phyloP scores from a whole-genome alignment of 1,140 invertebrate genomes.

The Drosophila pseudoananassae region DNA sequence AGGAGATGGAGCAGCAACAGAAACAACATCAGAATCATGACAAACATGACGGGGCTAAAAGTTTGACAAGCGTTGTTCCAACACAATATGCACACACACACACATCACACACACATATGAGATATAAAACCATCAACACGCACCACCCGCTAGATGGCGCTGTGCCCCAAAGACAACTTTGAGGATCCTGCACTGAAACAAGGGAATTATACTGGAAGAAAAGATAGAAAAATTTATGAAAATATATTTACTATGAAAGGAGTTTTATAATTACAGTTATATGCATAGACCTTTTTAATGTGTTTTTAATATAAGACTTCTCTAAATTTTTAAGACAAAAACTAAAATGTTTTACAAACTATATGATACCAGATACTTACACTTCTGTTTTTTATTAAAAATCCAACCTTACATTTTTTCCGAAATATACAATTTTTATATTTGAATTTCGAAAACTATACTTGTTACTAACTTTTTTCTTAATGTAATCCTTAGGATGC shows the following conservation, averaged over 20 bases:
- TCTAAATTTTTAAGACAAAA: too few relatives aligned
- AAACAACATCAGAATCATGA: constrained; percentile 33
- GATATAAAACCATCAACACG: constrained; percentile 23
- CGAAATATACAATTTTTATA: too few relatives aligned
- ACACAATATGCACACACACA: constrained; percentile 30
- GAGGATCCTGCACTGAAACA: neutral
- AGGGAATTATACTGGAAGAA: neutral
- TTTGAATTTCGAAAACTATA: too few relatives aligned
- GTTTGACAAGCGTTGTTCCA: constrained; percentile 46
- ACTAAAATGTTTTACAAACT: too few relatives aligned
- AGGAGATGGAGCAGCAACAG: constrained; percentile 14
- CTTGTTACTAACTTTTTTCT: neutral
- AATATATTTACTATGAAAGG: too few relatives aligned
- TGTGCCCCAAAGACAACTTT: neutral
- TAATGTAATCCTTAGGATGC: neutral
- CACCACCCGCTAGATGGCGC: constrained; percentile 18
- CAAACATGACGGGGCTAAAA: constrained; percentile 57
- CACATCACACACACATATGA: neutral
- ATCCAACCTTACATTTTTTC: too few relatives aligned
- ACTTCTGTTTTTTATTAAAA: too few relatives aligned
- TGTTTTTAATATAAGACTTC: too few relatives aligned
- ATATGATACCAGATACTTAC: too few relatives aligned
- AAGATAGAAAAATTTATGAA: too few relatives aligned
- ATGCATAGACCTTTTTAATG: too few relatives aligned
- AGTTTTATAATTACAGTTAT: too few relatives aligned